These are phyloP conservation scores for Myzus persicae DNA, from an alignment of 1,140 invertebrate genomes.

Conservation along the genomic window DNA sequence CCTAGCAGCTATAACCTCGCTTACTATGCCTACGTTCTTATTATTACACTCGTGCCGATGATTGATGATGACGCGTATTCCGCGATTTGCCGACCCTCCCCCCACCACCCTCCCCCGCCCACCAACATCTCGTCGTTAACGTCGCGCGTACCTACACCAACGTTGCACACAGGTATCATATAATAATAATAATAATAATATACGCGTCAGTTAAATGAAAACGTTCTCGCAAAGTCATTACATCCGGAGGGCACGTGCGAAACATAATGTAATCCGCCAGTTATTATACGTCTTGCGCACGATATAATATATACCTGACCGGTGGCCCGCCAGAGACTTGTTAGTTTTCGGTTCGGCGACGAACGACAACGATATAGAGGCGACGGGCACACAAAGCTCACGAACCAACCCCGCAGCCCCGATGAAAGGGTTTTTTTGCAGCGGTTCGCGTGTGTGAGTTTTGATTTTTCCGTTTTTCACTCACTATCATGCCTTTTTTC, in stretches of 20 bases:
- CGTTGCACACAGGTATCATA: background rate
- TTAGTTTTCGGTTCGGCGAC: background rate
- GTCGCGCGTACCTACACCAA: background rate
- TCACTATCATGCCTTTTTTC: too few relatives aligned
- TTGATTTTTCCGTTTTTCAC: background rate
- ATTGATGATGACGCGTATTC: slow-evolving; percentile 34
- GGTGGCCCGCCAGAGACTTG: background rate
- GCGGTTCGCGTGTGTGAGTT: background rate
- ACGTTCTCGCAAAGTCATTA: slow-evolving; percentile 13
- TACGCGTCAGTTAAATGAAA: slow-evolving; percentile 9
- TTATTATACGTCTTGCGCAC: background rate
- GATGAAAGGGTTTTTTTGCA: slow-evolving; percentile 4
- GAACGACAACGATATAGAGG: background rate
- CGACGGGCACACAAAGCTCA: background rate
- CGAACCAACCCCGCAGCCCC: background rate
- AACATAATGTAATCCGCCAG: background rate
- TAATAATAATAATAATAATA: background rate
- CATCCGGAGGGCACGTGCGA: background rate
- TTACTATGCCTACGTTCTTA: background rate
- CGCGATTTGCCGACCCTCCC: background rate
- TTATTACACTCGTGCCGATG: background rate
- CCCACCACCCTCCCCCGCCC: too few relatives aligned
- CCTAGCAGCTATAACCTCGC: background rate
- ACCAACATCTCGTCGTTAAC: background rate
- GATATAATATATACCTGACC: background rate